A percentile compares a stretch with the other conserved stretches of the same genome.
phyloP scores from a whole-genome alignment of 2,113 vertebrate genomes.

The Phalacrocorax aristotelis region DNA sequence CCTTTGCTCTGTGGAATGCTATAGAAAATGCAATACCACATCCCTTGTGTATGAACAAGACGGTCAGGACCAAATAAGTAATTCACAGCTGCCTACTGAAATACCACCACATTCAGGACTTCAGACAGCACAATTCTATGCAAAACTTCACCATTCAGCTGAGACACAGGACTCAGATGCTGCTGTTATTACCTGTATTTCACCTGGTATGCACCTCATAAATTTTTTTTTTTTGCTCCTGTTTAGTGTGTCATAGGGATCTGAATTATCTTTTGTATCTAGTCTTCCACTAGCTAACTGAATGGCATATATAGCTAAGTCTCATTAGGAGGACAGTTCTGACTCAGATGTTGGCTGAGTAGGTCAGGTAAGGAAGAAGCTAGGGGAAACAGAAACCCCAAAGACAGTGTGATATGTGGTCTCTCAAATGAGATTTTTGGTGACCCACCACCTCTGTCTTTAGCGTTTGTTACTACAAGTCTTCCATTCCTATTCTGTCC shows the following conservation, averaged over 20 bases:
- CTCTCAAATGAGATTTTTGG: not conserved
- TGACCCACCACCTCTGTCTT: not conserved
- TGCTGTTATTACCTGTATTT: not conserved
- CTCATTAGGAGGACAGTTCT: not conserved
- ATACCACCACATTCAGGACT: not conserved
- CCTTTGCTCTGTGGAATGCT: not conserved
- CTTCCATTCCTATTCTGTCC: not conserved
- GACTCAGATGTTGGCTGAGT: not conserved
- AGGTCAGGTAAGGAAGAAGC: not conserved
- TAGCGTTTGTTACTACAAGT: not conserved
- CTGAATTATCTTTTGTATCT: not conserved
- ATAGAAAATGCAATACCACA: not conserved
- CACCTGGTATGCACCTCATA: not conserved
- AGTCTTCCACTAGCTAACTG: not conserved
- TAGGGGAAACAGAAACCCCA: not conserved
- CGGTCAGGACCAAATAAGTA: not conserved
- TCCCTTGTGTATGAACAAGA: not conserved
- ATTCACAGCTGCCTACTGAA: not conserved
- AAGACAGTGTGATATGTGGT: not conserved
- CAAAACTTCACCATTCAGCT: not conserved
- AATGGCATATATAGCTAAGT: not conserved
- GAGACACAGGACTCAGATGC: not conserved
- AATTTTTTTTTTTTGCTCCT: not conserved
- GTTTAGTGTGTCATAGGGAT: not conserved
- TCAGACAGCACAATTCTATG: not conserved